phyloP scores from a whole-genome alignment of 2,797 vertebrate genomes.

The Amniataba percoides region DNA sequence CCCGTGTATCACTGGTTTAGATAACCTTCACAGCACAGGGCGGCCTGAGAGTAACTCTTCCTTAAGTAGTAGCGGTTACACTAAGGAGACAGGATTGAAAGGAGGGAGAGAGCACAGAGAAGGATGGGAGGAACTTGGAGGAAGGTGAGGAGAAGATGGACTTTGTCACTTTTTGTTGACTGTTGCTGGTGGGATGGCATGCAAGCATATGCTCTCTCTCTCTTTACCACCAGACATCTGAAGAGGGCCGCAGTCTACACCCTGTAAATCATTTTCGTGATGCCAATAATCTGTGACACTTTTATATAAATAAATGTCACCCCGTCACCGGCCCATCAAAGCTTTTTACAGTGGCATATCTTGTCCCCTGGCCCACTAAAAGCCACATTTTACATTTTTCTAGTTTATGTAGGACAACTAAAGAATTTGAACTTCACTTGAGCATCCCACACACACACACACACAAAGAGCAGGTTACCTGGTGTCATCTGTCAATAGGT shows the following conservation, averaged over 20 bases:
- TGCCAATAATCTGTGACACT: not conserved
- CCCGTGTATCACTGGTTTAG: constrained; percentile 31
- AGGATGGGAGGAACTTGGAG: not conserved
- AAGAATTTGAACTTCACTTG: not conserved
- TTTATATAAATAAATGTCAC: constrained; percentile 7
- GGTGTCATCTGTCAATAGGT: constrained; percentile 30
- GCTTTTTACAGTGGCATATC: constrained; percentile 3
- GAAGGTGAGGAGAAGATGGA: not conserved
- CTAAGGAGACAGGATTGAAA: not conserved
- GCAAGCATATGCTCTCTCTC: too few relatives aligned
- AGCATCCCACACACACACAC: not conserved
- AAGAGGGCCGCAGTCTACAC: too few relatives aligned
- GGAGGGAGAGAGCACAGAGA: not conserved
- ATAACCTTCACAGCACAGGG: constrained; percentile 28
- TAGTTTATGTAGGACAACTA: constrained; percentile 7
- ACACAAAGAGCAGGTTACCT: not conserved
- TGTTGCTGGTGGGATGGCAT: not conserved
- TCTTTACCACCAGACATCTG: too few relatives aligned
- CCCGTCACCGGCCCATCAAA: constrained; percentile 4
- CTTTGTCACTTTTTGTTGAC: not conserved
- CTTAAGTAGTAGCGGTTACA: constrained; percentile 16
- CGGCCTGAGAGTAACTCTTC: constrained; percentile 17
- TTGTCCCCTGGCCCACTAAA: not conserved
- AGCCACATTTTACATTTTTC: not conserved
- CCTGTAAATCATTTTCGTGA: not conserved